Evolutionary conservation across 35 echinoderm and acorn worm species (phyloP).

Genomic region (Heliocidaris tuberculata): DNA sequence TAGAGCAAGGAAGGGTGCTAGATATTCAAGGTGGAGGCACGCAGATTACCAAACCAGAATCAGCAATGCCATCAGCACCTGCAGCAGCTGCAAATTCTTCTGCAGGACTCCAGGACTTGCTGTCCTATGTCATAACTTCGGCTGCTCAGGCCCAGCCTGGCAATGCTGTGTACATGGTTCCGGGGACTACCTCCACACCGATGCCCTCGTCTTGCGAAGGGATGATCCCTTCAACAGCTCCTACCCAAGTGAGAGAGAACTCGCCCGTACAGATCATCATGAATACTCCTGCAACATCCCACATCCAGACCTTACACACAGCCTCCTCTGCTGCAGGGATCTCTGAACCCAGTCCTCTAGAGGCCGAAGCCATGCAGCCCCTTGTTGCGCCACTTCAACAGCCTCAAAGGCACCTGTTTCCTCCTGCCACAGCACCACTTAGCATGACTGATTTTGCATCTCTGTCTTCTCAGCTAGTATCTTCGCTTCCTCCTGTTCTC

Average conservation of each 20-base stretch:
- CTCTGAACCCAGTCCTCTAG: constrained; percentile 19
- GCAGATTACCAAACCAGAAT: background rate
- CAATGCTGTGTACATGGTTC: constrained; percentile 30
- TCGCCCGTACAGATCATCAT: constrained; percentile 2
- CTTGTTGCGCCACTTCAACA: background rate
- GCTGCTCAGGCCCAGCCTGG: background rate
- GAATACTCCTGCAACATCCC: background rate
- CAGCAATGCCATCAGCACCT: background rate
- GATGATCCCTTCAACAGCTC: background rate
- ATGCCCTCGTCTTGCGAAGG: constrained; percentile 7
- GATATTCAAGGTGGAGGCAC: background rate
- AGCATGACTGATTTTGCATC: background rate
- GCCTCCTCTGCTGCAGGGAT: background rate
- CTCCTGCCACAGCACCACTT: background rate
- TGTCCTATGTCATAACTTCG: constrained; percentile 23
- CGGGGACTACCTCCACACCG: background rate
- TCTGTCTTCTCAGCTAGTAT: background rate
- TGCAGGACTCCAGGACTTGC: background rate
- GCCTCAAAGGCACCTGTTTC: constrained; percentile 1
- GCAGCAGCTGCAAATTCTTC: background rate
- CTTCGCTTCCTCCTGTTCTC: background rate
- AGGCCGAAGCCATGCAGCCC: background rate
- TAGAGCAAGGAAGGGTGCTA: background rate
- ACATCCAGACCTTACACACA: background rate
- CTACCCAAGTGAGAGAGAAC: background rate